Base-by-base conservation (phyloP, 2,113 vertebrate species). In the Poecile atricapillus region DNA sequence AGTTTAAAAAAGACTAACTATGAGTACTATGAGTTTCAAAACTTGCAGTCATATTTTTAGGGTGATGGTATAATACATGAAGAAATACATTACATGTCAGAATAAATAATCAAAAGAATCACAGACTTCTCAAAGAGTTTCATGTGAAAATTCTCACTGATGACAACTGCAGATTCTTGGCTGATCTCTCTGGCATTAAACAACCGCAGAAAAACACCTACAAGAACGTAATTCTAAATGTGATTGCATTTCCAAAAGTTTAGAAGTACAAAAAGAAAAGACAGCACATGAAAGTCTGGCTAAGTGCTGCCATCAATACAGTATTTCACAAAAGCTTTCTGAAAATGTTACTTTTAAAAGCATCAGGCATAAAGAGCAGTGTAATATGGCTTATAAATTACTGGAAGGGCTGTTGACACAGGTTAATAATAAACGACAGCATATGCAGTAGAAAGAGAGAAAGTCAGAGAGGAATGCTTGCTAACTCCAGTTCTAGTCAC, bases 341-440 rank as follows among this genome's bases (percentile, higher is more conserved):
- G 64, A 93, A 93, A 92, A 88, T 60, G 68, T 64, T 93, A 83
- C 73, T 96, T 96, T 64, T 64, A 96, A 92, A 62, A 88, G 41
- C 49, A 90, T 60, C 86, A 90, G n/a, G 56, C 75, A 31, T 83
- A 84, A 89, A 81, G 33, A 87, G 33, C 25, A 68, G 37, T 16
- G 58, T 60, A 81, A 92, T 60, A 76, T 19, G 60, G 53, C 41
- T 89, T 87, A 89, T 75, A 95, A 96, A 93, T 93, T 92, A 81
- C 56, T 64, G n/a, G 52, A 78, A 93, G 41, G 44, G 43, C 47
- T 95, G 76, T 79, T 94, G 86, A 90, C 58, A 84, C 25, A 92
- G 56, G 44, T 86, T 94, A 94, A 90, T 88, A 90, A 89, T 44
- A 78, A 93, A 92, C 0, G 17, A 63, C 79, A 81, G 90, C n/a